Base-by-base conservation (phyloP, 2,113 vertebrate species). In the Sterrhoptilus dennistouni region DNA sequence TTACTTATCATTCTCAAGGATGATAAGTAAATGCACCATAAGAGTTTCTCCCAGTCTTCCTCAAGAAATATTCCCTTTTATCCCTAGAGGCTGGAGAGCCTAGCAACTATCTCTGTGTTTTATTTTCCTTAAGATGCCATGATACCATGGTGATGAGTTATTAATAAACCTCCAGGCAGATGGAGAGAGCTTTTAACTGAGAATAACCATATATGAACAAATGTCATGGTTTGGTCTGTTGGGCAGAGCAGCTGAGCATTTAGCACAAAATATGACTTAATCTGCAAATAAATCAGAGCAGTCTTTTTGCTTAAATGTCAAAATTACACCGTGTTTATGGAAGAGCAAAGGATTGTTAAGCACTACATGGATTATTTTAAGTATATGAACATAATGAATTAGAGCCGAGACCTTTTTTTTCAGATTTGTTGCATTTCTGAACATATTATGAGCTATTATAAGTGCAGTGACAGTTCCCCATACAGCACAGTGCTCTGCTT, bases 151-250 rank as follows among this genome's bases (percentile, higher is more conserved):
- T 97, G 93, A 97, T 83, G 82, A 91, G 83, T 94, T 95, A 96
- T 96, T 97, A 97, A 94, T 97, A 97, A 94, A 95, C 91, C 83
- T 77, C 77, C 65, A 86, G 74, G 66, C 94, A 93, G 77, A 96
- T 79, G 81, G 86, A 77, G 91, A 92, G 75, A 81, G 79, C 75
- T 94, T 95, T 96, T 83, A 79, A 83, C 89, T 91, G 19, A 80
- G 71, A 91, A 94, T 92, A 95, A 95, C 94, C 93, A 96, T 97
- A 96, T 96, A 95, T 97, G 96, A 97, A 53, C 95, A 97, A 95
- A 95, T 94, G 92, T 93, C 87, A 75, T 70, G 79, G 36, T 94
- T 66, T 94, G 83, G 69, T 95, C 49, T 83, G 78, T 49, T 68
- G 47, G 79, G 64, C 76, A 86, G 79, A 94, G 44, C 53, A 84